Percentiles rank a stretch among this genome's conserved stretches.
Evolutionary conservation across 2,888 invertebrate species (phyloP).

Genomic region (Eupeodes latifasciatus): DNA sequence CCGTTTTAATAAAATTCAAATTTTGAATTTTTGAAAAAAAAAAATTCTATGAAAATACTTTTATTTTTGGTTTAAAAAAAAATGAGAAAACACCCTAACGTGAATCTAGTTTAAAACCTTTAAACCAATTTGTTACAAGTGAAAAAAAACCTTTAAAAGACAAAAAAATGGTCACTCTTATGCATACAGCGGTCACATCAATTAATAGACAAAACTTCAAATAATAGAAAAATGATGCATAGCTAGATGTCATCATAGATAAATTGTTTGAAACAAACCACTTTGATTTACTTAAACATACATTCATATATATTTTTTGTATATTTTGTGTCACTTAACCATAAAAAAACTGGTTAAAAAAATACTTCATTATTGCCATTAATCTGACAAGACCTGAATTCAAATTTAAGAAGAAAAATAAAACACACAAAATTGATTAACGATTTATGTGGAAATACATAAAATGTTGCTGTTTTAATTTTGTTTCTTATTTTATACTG

Average conservation of each 20-base stretch:
- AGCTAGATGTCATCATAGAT: neutral
- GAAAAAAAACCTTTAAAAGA: no score
- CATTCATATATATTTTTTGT: neutral
- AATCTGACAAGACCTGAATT: constrained; percentile 21
- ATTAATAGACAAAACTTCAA: neutral
- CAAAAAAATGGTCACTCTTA: neutral
- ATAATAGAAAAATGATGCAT: neutral
- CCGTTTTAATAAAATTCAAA: no score
- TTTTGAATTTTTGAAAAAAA: no score
- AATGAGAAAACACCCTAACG: no score
- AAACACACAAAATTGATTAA: constrained; percentile 22
- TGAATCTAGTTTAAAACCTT: no score
- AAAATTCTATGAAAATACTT: no score
- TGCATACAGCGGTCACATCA: neutral
- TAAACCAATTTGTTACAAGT: no score
- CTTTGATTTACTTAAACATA: constrained; percentile 12
- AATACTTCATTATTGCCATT: constrained; percentile 12
- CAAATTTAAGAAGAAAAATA: neutral
- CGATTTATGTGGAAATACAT: constrained; percentile 10
- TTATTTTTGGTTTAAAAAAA: no score
- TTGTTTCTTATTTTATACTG: neutral
- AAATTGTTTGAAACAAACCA: neutral
- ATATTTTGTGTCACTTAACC: neutral
- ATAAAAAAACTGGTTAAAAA: constrained; percentile 10
- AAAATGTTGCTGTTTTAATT: neutral